A percentile compares a stretch with the other conserved stretches of the same genome.
Evolutionary conservation across 2,113 vertebrate genomes (phyloP).

Genomic region (Anhinga anhinga): DNA sequence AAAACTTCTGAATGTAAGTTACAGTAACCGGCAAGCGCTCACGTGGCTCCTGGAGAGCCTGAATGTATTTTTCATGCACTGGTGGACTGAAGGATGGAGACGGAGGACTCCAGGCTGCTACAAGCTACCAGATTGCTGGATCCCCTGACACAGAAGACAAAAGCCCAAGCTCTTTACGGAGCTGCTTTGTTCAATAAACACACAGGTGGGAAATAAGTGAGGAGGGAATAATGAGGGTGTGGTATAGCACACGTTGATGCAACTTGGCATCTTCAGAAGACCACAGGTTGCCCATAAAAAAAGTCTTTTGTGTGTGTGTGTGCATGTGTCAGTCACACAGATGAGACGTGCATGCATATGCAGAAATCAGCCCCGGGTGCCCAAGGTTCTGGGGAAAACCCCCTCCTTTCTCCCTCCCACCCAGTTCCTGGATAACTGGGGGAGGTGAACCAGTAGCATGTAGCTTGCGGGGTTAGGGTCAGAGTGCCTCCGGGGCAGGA

Average conservation of each 20-base stretch:
- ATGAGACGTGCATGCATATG: background rate
- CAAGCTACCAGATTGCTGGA: background rate
- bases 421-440: background rate
- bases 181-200: background rate
- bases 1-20: constrained; percentile 8
- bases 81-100: background rate
- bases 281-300: background rate
- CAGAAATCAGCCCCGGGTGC: background rate
- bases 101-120: background rate
- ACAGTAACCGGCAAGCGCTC: background rate
- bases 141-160: background rate
- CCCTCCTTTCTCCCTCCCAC: background rate
- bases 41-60: background rate
- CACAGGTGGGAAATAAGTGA: background rate
- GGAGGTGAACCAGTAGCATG: background rate
- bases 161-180: background rate
- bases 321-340: background rate
- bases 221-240: background rate
- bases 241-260: background rate
- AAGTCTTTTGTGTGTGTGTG: background rate
- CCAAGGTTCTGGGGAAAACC: background rate
- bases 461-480: background rate
- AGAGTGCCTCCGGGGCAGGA: background rate
- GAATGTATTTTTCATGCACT: background rate
- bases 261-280: background rate